phyloP scores from a whole-genome alignment of 2,797 vertebrate species.

The Melopsittacus undulatus region DNA sequence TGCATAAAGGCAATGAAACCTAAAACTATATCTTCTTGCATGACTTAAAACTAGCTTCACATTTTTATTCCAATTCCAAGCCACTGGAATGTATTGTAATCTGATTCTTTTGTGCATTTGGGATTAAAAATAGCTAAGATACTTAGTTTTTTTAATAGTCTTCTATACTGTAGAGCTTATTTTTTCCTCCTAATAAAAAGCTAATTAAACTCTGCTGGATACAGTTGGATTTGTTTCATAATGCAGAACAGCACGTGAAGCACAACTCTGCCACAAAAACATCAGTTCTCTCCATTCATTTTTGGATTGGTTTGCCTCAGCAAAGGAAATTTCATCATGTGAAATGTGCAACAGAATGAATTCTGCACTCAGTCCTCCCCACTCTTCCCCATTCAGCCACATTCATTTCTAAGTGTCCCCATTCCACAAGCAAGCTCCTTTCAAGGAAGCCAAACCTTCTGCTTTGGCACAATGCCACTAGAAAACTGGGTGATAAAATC shows the following conservation, averaged over 20 bases:
- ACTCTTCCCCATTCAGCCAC: background rate
- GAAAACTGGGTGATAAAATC: background rate
- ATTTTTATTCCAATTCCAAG: constrained; percentile 41
- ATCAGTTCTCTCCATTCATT: background rate
- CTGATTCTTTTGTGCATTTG: constrained; percentile 31
- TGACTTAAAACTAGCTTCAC: constrained; percentile 5
- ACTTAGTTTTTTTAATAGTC: constrained; percentile 49
- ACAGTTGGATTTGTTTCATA: constrained; percentile 21
- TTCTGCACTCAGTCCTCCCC: background rate
- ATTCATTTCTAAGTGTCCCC: background rate
- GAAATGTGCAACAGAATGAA: background rate
- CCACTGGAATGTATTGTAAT: constrained; percentile 50
- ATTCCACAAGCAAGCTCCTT: background rate
- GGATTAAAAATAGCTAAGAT: constrained; percentile 54
- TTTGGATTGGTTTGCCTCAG: background rate
- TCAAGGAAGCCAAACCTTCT: constrained; percentile 19
- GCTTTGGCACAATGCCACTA: background rate
- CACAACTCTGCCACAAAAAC: background rate
- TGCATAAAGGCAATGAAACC: constrained; percentile 1
- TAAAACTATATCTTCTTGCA: background rate
- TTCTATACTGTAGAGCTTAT: constrained; percentile 3
- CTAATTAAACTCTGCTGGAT: constrained; percentile 38
- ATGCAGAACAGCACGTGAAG: background rate
- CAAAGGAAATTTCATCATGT: background rate
- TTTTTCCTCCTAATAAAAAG: background rate